phyloP scores from a whole-genome alignment of 2,797 vertebrate genomes.

The Epinephelus malabaricus region DNA sequence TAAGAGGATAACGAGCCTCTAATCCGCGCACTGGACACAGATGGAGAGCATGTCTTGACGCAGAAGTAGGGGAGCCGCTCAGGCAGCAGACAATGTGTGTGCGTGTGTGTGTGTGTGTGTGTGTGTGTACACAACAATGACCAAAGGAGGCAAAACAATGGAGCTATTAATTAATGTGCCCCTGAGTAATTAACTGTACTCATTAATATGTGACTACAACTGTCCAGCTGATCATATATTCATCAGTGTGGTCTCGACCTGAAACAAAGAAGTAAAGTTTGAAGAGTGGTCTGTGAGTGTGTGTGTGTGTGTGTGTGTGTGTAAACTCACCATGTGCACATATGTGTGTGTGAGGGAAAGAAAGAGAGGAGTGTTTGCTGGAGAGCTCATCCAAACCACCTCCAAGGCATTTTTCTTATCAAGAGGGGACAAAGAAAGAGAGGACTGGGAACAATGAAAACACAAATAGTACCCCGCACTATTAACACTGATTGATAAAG shows the following conservation, averaged over 20 bases:
- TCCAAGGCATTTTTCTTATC: constrained; percentile 5
- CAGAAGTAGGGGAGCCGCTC: constrained; percentile 51
- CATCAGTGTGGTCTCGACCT: not conserved
- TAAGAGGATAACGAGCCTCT: constrained; percentile 89
- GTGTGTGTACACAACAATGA: not conserved
- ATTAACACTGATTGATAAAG: not conserved
- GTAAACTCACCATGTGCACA: not conserved
- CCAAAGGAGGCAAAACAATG: constrained; percentile 8
- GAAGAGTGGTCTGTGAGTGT: not conserved
- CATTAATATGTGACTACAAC: constrained; percentile 4
- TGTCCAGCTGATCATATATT: not conserved
- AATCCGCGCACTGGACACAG: constrained; percentile 86
- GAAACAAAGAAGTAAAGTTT: constrained; percentile 3
- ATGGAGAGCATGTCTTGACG: constrained; percentile 83
- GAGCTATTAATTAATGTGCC: constrained; percentile 22
- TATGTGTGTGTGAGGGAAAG: not conserved
- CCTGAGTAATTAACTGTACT: not conserved
- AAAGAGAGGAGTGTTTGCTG: constrained; percentile 3
- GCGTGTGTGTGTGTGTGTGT: not conserved
- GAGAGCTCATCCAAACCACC: constrained; percentile 12
- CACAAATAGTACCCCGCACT: not conserved
- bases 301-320: not conserved
- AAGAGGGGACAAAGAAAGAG: not conserved
- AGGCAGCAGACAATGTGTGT: constrained; percentile 37
- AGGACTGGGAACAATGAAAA: not conserved